These are phyloP conservation scores for Xanthia icteritia DNA, from an alignment of 2,888 invertebrate species.

Conservation along the genomic window DNA sequence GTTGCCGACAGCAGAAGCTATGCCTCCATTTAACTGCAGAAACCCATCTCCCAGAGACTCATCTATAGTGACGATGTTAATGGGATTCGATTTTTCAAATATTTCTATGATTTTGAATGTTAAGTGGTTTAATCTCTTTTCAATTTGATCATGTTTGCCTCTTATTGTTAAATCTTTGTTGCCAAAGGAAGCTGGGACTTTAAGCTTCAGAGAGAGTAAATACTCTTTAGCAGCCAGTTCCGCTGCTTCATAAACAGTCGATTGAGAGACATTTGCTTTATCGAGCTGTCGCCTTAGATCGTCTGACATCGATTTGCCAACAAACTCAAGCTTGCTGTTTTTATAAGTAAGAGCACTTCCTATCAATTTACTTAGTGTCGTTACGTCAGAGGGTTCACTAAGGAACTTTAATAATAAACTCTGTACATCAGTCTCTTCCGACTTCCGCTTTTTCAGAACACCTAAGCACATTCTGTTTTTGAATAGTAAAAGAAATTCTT, in stretches of 20 bases:
- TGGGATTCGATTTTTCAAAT: constrained; percentile 3
- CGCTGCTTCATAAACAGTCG: constrained; percentile 41
- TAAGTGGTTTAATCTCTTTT: background rate
- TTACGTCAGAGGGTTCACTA: constrained; percentile 4
- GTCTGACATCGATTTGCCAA: constrained; percentile 12
- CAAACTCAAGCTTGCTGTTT: constrained; percentile 43
- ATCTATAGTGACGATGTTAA: constrained; percentile 40
- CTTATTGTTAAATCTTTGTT: constrained; percentile 55
- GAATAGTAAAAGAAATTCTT: constrained; percentile 39
- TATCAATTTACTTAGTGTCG: constrained; percentile 27
- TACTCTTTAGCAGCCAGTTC: constrained; percentile 31
- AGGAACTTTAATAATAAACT: constrained; percentile 14
- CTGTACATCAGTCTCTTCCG: background rate
- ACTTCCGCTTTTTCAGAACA: constrained; percentile 27
- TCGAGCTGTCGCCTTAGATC: constrained; percentile 2
- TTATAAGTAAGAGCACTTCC: constrained; percentile 29
- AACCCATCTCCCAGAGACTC: constrained; percentile 38
- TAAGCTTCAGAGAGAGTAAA: constrained; percentile 35
- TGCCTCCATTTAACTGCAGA: constrained; percentile 38
- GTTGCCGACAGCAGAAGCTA: constrained; percentile 54
- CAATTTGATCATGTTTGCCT: constrained; percentile 29
- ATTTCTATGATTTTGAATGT: constrained; percentile 4
- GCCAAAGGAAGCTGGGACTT: constrained; percentile 57
- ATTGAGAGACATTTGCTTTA: constrained; percentile 1
- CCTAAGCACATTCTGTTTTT: constrained; percentile 40